Percentiles rank a stretch among this genome's conserved stretches.
These are phyloP conservation scores for Melieria omissa DNA, from an alignment of 2,888 invertebrate species.

Conservation along the genomic window DNA sequence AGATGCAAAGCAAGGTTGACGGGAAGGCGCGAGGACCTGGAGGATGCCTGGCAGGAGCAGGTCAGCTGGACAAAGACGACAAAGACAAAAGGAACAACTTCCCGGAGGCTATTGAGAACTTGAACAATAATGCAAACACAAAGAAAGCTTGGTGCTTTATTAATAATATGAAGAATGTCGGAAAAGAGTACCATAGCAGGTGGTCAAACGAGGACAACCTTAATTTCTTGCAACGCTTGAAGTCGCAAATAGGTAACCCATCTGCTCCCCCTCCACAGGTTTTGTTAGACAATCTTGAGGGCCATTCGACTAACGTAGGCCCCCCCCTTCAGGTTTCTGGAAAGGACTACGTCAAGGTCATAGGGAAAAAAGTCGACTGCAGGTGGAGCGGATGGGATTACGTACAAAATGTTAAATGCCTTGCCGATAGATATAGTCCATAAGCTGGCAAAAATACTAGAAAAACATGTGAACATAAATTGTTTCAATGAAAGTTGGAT, in stretches of 20 bases:
- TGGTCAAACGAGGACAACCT: background rate
- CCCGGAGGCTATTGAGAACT: background rate
- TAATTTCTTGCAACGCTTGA: background rate
- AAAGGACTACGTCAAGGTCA: background rate
- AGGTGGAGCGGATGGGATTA: background rate
- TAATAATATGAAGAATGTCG: background rate
- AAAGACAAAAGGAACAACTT: background rate
- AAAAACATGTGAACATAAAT: background rate
- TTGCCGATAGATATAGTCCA: background rate
- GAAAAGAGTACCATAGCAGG: too few relatives aligned
- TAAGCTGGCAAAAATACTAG: background rate
- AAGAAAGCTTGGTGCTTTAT: background rate
- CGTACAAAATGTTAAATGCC: background rate
- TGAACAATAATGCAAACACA: background rate
- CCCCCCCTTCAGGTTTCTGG: background rate
- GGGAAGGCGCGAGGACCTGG: background rate
- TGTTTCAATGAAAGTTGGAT: background rate
- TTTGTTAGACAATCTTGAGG: background rate
- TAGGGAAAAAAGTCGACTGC: background rate
- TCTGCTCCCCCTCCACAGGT: too few relatives aligned
- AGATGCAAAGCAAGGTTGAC: background rate
- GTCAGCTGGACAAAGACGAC: background rate
- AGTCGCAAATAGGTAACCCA: background rate
- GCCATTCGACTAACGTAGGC: too few relatives aligned
- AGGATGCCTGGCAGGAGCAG: too few relatives aligned